A percentile compares a stretch with the other conserved stretches of the same genome.
These are phyloP conservation scores for Enoplosus armatus DNA, from an alignment of 2,797 vertebrate genomes.

Conservation along the genomic window DNA sequence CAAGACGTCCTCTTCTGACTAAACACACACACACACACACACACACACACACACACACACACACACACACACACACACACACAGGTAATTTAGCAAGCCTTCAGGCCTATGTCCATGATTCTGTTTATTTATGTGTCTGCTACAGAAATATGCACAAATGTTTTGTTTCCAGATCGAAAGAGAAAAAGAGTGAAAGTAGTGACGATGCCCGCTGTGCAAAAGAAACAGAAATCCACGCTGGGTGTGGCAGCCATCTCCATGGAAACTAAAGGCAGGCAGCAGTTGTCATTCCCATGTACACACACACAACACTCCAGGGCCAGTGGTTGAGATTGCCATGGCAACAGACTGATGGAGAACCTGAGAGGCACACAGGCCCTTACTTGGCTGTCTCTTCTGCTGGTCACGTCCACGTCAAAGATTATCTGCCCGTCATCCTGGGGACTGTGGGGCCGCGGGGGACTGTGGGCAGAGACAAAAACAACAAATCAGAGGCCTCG, in stretches of 20 bases:
- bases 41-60: slow-evolving; percentile 36
- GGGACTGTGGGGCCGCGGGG: slow-evolving; percentile 89
- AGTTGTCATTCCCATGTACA: slow-evolving; percentile 33
- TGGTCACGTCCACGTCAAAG: slow-evolving; percentile 94
- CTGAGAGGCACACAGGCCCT: slow-evolving; percentile 6
- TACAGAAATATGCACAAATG: background rate
- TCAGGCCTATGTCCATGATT: background rate
- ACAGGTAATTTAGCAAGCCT: background rate
- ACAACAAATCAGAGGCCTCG: background rate
- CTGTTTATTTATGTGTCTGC: background rate
- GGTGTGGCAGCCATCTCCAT: slow-evolving; percentile 44
- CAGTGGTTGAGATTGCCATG: slow-evolving; percentile 44
- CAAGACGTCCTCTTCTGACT: slow-evolving; percentile 92
- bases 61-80: slow-evolving; percentile 34
- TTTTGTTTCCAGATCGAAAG: background rate
- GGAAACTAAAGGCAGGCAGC: slow-evolving; percentile 58
- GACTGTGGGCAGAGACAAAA: slow-evolving; percentile 72
- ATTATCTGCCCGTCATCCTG: slow-evolving; percentile 97
- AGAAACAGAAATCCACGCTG: background rate
- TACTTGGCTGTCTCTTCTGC: slow-evolving; percentile 89
- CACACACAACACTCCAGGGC: background rate
- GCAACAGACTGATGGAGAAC: slow-evolving; percentile 54
- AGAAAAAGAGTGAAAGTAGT: background rate
- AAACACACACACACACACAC: slow-evolving; percentile 40
- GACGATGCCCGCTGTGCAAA: background rate